A percentile compares a stretch with the other conserved stretches of the same genome.
These are phyloP conservation scores for Scolopax mira DNA, from an alignment of 2,113 vertebrate genomes.

Conservation along the genomic window DNA sequence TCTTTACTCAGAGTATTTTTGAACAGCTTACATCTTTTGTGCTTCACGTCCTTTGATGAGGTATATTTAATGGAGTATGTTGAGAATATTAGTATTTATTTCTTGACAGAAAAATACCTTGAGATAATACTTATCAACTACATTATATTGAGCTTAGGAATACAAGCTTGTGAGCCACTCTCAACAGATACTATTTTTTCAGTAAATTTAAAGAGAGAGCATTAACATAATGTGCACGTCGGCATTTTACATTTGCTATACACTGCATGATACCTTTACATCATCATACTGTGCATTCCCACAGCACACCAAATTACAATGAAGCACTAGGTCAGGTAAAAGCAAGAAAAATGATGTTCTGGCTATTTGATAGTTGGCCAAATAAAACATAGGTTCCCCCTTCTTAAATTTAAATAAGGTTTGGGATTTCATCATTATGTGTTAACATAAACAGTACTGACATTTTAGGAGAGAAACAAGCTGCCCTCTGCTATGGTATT, in stretches of 20 bases:
- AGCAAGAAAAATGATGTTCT: not conserved
- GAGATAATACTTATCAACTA: not conserved
- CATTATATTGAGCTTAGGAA: not conserved
- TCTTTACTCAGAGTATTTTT: not conserved
- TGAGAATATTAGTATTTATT: not conserved
- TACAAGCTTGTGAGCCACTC: not conserved
- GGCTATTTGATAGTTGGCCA: not conserved
- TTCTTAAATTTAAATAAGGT: not conserved
- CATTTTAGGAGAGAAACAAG: conserved; percentile 5
- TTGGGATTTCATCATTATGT: not conserved
- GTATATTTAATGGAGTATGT: not conserved
- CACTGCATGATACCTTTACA: not conserved
- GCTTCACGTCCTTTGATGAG: not conserved
- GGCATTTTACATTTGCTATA: not conserved
- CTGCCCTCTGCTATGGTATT: not conserved
- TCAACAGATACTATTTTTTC: not conserved
- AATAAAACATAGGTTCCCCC: not conserved
- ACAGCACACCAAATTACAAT: not conserved
- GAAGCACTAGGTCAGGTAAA: not conserved
- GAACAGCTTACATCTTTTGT: not conserved
- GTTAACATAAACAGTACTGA: conserved; percentile 20
- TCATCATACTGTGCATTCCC: not conserved
- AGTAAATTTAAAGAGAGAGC: not conserved
- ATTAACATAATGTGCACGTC: not conserved
- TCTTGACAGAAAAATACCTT: not conserved